Conservation (phyloP, 2,113 vertebrate species). For the Solea solea region DNA sequence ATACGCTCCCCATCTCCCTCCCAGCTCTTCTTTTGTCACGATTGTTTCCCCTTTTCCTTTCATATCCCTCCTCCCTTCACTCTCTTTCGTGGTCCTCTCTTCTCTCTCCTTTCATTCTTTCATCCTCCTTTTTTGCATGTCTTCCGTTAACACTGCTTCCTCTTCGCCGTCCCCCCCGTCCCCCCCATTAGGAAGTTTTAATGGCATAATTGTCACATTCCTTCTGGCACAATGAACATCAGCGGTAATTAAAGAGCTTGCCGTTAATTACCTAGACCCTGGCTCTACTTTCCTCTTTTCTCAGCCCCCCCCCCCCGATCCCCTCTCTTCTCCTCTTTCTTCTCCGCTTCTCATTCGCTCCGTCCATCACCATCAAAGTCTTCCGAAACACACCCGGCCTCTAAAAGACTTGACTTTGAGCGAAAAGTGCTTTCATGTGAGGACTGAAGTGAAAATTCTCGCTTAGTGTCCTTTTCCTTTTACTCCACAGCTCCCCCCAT, state of each 20-base stretch:
- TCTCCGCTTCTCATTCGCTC: constrained; percentile 67
- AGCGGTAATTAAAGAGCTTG: constrained; percentile 82
- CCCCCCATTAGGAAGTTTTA: constrained; percentile 79
- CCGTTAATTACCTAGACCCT: constrained; percentile 81
- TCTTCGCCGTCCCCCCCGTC: constrained; percentile 6
- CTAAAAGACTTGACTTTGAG: constrained; percentile 78
- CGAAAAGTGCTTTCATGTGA: constrained; percentile 68
- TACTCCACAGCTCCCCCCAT: constrained; percentile 28
- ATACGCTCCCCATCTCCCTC: constrained; percentile 75
- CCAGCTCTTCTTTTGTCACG: constrained; percentile 79
- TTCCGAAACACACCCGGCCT: constrained; percentile 59
- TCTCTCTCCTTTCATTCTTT: constrained; percentile 75
- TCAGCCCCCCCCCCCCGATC: constrained; percentile 48
- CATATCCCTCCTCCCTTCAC: constrained; percentile 68
- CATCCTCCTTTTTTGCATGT: constrained; percentile 80
- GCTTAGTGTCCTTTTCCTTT: constrained; percentile 68
- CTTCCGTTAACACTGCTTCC: constrained; percentile 55
- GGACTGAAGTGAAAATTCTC: constrained; percentile 72
- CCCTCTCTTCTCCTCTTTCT: constrained; percentile 67
- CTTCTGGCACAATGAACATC: constrained; percentile 81
- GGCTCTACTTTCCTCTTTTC: constrained; percentile 70
- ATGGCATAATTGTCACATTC: constrained; percentile 83
- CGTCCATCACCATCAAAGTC: constrained; percentile 76
- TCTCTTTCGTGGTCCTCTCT: constrained; percentile 64
- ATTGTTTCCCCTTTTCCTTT: constrained; percentile 78